These are phyloP conservation scores for Lasioglossum malachurum DNA, from an alignment of 2,888 invertebrate genomes.

Conservation along the genomic window DNA sequence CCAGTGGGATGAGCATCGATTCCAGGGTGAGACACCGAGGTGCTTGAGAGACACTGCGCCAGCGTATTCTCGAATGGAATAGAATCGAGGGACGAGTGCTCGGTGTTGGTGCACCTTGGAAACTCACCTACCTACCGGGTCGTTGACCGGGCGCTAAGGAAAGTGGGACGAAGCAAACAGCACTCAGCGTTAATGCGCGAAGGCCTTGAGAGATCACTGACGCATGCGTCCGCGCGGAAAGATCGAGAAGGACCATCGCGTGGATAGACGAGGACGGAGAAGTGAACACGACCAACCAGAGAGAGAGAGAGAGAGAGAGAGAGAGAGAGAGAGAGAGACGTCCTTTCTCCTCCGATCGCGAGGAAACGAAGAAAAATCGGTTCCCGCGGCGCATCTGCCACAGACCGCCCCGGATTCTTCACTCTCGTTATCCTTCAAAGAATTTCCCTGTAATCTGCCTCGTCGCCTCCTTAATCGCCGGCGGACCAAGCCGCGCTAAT, in stretches of 20 bases:
- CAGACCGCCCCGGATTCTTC: slow-evolving; percentile 3
- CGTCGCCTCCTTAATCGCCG: not conserved
- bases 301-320: not conserved
- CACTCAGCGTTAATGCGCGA: slow-evolving; percentile 81
- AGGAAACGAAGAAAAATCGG: slow-evolving; percentile 29
- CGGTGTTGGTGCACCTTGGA: slow-evolving; percentile 80
- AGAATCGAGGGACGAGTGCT: slow-evolving; percentile 44
- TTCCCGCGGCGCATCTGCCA: slow-evolving; percentile 10
- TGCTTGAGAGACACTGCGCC: slow-evolving; percentile 51
- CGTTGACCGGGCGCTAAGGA: slow-evolving; percentile 84
- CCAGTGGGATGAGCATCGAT: slow-evolving; percentile 14
- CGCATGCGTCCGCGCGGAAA: slow-evolving; percentile 76
- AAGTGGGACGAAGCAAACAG: slow-evolving; percentile 84
- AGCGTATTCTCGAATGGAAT: slow-evolving; percentile 51
- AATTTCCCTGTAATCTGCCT: not conserved
- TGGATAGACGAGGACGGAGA: slow-evolving; percentile 6
- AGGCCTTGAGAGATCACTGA: slow-evolving; percentile 84
- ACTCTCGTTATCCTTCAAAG: not conserved
- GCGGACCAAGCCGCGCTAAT: slow-evolving; percentile 39
- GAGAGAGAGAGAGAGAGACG: not conserved
- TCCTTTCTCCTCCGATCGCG: slow-evolving; percentile 44
- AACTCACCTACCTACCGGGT: slow-evolving; percentile 81
- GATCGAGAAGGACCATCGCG: slow-evolving; percentile 47
- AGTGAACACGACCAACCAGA: not conserved
- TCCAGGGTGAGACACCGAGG: not conserved